These are phyloP conservation scores for Hippocampus zosterae DNA, from an alignment of 2,113 vertebrate genomes.

Conservation along the genomic window DNA sequence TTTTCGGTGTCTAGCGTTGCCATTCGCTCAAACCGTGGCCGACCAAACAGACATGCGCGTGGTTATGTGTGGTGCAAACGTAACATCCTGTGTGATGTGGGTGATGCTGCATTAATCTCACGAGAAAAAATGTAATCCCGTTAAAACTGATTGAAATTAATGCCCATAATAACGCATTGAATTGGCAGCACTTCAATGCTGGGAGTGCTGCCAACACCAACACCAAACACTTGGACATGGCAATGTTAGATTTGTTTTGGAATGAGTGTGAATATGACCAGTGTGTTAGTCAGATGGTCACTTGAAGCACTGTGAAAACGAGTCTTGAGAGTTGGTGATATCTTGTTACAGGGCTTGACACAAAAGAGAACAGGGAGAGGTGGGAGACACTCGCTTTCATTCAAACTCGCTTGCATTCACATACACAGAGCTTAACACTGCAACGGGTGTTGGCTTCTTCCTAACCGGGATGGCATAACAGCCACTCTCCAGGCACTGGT, in stretches of 20 bases:
- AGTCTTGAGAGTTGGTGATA: slow-evolving; percentile 13
- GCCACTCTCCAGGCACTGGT: neutral
- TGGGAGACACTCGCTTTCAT: slow-evolving; percentile 4
- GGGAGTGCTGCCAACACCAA: too few species aligned
- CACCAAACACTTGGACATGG: neutral
- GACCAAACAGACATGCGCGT: too few species aligned
- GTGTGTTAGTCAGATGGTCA: neutral
- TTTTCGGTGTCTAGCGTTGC: too few species aligned
- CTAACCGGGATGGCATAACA: neutral
- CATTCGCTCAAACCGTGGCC: too few species aligned
- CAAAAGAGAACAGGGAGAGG: slow-evolving; percentile 25
- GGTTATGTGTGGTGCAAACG: too few species aligned
- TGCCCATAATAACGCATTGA: too few species aligned
- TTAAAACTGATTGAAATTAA: too few species aligned
- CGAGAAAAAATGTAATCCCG: too few species aligned
- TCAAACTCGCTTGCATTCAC: slow-evolving; percentile 3
- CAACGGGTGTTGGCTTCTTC: neutral
- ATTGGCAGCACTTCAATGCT: too few species aligned
- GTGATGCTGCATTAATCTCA: too few species aligned
- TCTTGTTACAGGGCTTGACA: slow-evolving; percentile 33
- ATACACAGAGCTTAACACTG: slow-evolving; percentile 13
- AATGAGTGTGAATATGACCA: neutral
- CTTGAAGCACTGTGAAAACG: neutral
- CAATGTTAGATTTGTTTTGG: neutral
- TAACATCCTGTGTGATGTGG: too few species aligned